Conservation (phyloP, 2,888 invertebrate species). For the Meliscaeva auricollis region DNA sequence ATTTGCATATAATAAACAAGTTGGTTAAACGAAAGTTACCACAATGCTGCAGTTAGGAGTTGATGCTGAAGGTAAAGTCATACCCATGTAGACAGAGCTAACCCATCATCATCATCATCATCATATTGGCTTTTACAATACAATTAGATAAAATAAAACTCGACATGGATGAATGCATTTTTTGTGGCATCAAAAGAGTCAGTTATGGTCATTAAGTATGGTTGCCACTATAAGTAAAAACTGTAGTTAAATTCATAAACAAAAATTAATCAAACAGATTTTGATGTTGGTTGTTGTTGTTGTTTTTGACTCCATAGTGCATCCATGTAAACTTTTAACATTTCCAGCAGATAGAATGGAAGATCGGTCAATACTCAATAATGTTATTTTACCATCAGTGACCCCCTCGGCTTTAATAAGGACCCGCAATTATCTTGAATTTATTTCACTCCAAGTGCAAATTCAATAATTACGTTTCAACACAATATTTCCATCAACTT, state of each 20-base stretch:
- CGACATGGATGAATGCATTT: constrained; percentile 48
- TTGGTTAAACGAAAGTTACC: constrained; percentile 32
- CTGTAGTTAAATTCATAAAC: background rate
- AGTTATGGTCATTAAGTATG: constrained; percentile 28
- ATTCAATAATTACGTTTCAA: too few species aligned
- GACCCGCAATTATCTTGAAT: too few species aligned
- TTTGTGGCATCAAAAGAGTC: constrained; percentile 24
- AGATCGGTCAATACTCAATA: too few species aligned
- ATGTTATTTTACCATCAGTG: too few species aligned
- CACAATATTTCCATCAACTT: too few species aligned
- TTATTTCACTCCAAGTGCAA: too few species aligned
- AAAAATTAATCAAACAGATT: too few species aligned
- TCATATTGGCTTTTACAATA: constrained; percentile 10
- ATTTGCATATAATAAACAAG: constrained; percentile 44
- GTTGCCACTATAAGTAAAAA: background rate
- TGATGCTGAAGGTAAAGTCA: background rate
- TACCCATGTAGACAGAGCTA: background rate
- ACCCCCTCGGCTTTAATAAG: too few species aligned
- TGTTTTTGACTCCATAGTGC: too few species aligned
- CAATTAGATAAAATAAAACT: constrained; percentile 21
- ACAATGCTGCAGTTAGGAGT: background rate
- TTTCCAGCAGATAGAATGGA: too few species aligned
- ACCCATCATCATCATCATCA: constrained; percentile 18
- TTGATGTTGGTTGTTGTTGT: too few species aligned
- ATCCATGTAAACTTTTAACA: too few species aligned